Base-by-base conservation (phyloP, 1,140 invertebrate species). In the Mycetomoellerius zeteki region DNA sequence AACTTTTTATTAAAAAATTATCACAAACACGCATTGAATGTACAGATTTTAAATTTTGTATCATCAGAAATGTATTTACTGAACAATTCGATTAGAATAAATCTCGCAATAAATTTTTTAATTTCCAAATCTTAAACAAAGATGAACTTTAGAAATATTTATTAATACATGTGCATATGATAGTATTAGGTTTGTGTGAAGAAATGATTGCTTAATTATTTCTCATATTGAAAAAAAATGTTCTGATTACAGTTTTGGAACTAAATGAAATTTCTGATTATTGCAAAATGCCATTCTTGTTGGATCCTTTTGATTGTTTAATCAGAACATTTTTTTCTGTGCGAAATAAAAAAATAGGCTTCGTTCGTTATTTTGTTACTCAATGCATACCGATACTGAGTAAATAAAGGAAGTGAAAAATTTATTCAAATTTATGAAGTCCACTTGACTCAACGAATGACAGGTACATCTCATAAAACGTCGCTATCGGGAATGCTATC, bases 401-500 rank as follows among this genome's bases (percentile, higher is more conserved):
- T 71, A 56, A 69, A 54, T 43, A 64, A 47, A 30, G 19, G 3
- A 24, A 47, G 27, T n/a, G 12, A 64, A 50, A 19, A 60, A 50
- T 60, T 47, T 43, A 58, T n/a, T 64, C 19, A 24, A 78, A 78
- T 78, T 78, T 78, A 78, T 64, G 75, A 56, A 50, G 24, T 21
- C 14, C 19, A 27, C 16, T 58, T 52, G 78, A 58, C 2, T 71
- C 78, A 52, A 69, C 60, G 60, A 80, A 47, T 50, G 64, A 56
- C 78, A 56, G 65, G 52, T 56, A 71, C 50, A 33, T 50, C 77
- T 81, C 64, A 67, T n/a, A 27, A 43, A 33, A 69, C 77, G 50
- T 81, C 78, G 62, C 60, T 78, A 78, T 77, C 75, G 56, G 24
- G 75, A 27, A 43, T 58, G 75, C 37, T 81, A 56, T 81, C 78